These are phyloP conservation scores for Noctua janthina DNA, from an alignment of 2,888 invertebrate genomes.

Conservation along the genomic window DNA sequence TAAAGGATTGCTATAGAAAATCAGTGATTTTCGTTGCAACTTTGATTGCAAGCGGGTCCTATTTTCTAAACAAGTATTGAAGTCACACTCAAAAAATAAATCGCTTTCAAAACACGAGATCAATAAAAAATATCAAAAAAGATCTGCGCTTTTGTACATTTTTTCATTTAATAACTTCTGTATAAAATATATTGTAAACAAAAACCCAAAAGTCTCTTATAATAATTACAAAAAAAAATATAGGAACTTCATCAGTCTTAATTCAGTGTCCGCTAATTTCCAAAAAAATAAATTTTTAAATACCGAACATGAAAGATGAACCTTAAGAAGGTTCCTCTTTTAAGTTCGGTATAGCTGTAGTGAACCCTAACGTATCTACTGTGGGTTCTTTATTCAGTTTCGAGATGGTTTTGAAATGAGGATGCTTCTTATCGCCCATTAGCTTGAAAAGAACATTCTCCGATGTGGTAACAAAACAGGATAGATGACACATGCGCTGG, in stretches of 20 bases:
- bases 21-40: not conserved
- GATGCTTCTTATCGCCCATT: conserved; percentile 90
- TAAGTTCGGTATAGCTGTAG: conserved; percentile 30
- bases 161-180: not conserved
- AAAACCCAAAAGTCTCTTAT: not conserved
- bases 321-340: not conserved
- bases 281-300: not conserved
- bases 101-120: not conserved
- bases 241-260: not conserved
- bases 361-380: conserved; percentile 77
- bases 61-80: not conserved
- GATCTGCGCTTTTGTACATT: not conserved
- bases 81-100: not conserved
- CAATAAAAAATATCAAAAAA: not conserved
- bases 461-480: conserved; percentile 89
- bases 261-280: not conserved
- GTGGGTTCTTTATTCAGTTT: conserved; percentile 88
- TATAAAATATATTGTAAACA: not conserved
- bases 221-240: not conserved
- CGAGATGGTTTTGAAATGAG: conserved; percentile 91
- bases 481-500: conserved; percentile 92
- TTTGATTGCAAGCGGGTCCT: not conserved
- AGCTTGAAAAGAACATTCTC: conserved; percentile 94
- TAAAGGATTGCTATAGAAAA: no score
- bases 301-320: no score